Conservation (phyloP, 2,113 vertebrate species). For the Onychorhynchus coronatus region DNA sequence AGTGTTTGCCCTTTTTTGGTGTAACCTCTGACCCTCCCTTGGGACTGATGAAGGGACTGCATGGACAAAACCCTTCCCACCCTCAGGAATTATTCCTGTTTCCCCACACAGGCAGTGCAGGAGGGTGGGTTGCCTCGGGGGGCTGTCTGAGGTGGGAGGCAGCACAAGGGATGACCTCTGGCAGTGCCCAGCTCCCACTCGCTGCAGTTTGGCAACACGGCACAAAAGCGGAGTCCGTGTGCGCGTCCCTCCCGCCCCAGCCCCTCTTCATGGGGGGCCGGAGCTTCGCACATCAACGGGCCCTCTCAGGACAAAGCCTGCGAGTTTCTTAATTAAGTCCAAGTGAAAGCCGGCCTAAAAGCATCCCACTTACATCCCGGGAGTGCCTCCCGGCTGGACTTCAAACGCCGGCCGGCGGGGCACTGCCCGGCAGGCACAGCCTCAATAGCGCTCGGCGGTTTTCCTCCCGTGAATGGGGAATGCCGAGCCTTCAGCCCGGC, state of each 20-base stretch:
- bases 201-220: conserved; percentile 67
- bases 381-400: conserved; percentile 52
- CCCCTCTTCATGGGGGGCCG: conserved; percentile 67
- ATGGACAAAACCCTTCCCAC: background rate
- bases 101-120: background rate
- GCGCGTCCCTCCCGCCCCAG: conserved; percentile 58
- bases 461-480: conserved; percentile 42
- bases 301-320: conserved; percentile 76
- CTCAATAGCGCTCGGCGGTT: conserved; percentile 35
- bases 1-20: background rate
- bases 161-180: conserved; percentile 38
- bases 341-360: conserved; percentile 75
- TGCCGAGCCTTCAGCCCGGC: conserved; percentile 50
- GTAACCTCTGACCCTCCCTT: background rate
- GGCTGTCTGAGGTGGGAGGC: background rate
- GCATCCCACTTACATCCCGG: conserved; percentile 63
- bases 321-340: conserved; percentile 80
- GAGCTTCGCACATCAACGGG: conserved; percentile 46
- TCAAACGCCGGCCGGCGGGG: conserved; percentile 31
- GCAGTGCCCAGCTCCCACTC: conserved; percentile 4
- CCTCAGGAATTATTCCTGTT: background rate
- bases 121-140: background rate
- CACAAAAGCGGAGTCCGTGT: conserved; percentile 57
- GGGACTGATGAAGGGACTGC: background rate
- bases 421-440: conserved; percentile 42